These are phyloP conservation scores for Lytechinus variegatus DNA, from an alignment of 35 echinoderm and acorn worm genomes.

Conservation along the genomic window DNA sequence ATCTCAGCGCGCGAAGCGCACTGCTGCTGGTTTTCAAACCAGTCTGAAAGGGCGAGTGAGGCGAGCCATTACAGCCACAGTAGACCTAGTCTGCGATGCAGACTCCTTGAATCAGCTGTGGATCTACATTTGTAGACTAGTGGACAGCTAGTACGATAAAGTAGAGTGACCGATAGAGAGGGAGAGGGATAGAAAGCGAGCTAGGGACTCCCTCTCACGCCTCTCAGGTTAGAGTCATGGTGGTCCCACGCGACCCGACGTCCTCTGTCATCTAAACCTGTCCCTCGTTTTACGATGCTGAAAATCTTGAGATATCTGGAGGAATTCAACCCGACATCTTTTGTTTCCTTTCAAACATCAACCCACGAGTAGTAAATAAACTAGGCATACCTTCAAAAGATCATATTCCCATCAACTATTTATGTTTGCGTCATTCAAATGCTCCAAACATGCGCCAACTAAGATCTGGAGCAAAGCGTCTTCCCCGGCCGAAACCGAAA, in stretches of 20 bases:
- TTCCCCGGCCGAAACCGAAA: not conserved
- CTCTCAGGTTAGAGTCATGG: not conserved
- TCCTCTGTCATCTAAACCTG: not conserved
- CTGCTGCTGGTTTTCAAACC: no score
- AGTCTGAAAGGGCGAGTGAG: no score
- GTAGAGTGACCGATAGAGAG: no score
- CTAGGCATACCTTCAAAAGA: not conserved
- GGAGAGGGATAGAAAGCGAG: no score
- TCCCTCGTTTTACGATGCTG: not conserved
- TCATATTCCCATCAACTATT: not conserved
- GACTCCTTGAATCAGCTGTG: no score
- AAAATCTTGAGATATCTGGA: not conserved
- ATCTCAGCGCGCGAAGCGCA: no score
- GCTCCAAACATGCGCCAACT: not conserved
- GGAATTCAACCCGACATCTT: not conserved
- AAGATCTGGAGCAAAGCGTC: conserved; percentile 11
- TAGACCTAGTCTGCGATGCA: no score
- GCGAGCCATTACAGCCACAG: no score
- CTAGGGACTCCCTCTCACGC: no score
- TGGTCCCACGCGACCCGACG: not conserved
- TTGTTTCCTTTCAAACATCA: conserved; percentile 33
- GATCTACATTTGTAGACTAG: no score
- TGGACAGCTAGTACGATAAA: no score
- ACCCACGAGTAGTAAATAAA: conserved; percentile 29
- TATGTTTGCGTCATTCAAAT: conserved; percentile 44